Conservation (phyloP, 30 jellyfish, hydroid and myxozoan species). For the Chrysaora quinquecirrha region DNA sequence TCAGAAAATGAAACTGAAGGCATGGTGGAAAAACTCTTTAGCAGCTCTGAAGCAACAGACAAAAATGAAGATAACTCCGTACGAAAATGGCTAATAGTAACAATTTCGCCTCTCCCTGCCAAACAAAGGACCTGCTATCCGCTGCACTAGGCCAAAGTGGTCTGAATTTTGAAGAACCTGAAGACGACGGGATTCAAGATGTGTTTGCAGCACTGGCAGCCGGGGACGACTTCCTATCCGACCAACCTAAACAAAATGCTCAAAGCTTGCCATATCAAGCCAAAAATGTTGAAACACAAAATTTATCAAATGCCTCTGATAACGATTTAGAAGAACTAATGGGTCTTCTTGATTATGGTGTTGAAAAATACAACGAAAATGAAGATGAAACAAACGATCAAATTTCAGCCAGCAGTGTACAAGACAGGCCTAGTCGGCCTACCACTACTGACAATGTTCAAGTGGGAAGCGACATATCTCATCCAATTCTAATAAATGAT, state of each 20-base stretch:
- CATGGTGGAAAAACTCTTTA: slow-evolving; percentile 34
- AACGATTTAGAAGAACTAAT: slow-evolving; percentile 60
- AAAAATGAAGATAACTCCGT: slow-evolving; percentile 56
- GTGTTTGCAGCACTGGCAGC: slow-evolving; percentile 62
- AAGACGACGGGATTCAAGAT: slow-evolving; percentile 71
- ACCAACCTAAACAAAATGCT: slow-evolving; percentile 4
- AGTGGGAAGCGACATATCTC: background rate
- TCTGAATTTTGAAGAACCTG: slow-evolving; percentile 64
- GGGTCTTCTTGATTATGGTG: slow-evolving; percentile 45
- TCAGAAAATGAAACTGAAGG: slow-evolving; percentile 70
- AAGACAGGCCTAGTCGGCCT: slow-evolving; percentile 5
- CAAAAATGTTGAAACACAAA: slow-evolving; percentile 3
- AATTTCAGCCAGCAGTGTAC: background rate
- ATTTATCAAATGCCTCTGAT: slow-evolving; percentile 10
- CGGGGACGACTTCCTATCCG: slow-evolving; percentile 45
- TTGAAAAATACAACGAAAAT: slow-evolving; percentile 9
- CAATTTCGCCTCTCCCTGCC: slow-evolving; percentile 33
- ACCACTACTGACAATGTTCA: background rate
- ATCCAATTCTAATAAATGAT: background rate
- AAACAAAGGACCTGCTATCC: slow-evolving; percentile 82
- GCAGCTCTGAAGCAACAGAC: slow-evolving; percentile 27
- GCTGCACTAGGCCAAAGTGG: slow-evolving; percentile 99
- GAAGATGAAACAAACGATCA: background rate
- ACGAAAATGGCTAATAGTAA: slow-evolving; percentile 76
- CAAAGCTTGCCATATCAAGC: background rate